Evolutionary conservation across 2,113 vertebrate genomes (phyloP).

Genomic region (Laticauda colubrina): DNA sequence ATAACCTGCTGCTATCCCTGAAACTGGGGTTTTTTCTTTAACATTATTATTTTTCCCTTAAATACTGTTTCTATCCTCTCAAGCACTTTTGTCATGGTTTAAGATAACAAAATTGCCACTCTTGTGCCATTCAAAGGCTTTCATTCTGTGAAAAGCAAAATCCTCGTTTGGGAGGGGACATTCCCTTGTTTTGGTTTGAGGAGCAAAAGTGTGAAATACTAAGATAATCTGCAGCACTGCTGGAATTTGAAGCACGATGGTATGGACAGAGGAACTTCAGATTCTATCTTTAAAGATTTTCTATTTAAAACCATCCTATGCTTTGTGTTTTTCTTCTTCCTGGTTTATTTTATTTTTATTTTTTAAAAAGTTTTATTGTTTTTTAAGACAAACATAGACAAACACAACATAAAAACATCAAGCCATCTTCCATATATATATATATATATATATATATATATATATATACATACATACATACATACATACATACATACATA

Average conservation of each 20-base stretch:
- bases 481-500: too few species aligned
- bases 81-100: constrained; percentile 4
- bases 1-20: constrained; percentile 3
- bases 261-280: constrained; percentile 43
- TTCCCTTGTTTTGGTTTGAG: constrained; percentile 46
- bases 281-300: constrained; percentile 47
- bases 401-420: too few species aligned
- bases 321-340: constrained; percentile 29
- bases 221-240: constrained; percentile 32
- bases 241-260: constrained; percentile 34
- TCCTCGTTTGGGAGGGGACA: constrained; percentile 27
- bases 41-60: constrained; percentile 28
- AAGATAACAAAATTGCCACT: constrained; percentile 36
- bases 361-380: too few species aligned
- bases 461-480: too few species aligned
- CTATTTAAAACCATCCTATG: constrained; percentile 39
- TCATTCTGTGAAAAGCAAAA: constrained; percentile 45
- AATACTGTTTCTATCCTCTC: not conserved
- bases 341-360: constrained; percentile 10
- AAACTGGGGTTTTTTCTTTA: constrained; percentile 9
- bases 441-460: too few species aligned
- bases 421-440: too few species aligned
- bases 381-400: too few species aligned
- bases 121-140: constrained; percentile 43
- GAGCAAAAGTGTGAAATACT: constrained; percentile 43